phyloP scores from a whole-genome alignment of 2,113 vertebrate genomes.

The Aphyosemion australe region DNA sequence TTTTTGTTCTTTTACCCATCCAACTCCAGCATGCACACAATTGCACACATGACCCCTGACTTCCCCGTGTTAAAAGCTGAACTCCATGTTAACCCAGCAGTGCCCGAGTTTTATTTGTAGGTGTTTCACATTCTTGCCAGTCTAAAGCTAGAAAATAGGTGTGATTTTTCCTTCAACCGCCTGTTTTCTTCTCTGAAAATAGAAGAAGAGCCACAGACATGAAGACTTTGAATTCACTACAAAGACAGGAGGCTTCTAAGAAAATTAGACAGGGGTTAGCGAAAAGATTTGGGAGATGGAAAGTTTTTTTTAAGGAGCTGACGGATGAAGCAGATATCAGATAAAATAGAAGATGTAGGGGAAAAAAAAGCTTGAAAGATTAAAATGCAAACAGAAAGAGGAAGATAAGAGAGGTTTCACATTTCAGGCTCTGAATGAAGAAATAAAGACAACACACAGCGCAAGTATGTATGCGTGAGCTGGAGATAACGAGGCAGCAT shows the following conservation, averaged over 20 bases:
- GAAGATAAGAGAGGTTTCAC: conserved; percentile 43
- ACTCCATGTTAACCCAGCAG: conserved; percentile 6
- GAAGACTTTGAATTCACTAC: not conserved
- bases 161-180: not conserved
- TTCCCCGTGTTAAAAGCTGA: conserved; percentile 1
- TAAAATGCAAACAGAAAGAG: conserved; percentile 16
- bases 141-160: conserved; percentile 15
- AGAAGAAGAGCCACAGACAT: not conserved
- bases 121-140: conserved; percentile 5
- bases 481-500: conserved; percentile 54
- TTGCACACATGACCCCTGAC: not conserved
- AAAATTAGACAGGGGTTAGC: conserved; percentile 8
- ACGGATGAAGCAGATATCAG: conserved; percentile 6
- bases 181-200: conserved; percentile 37
- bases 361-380: conserved; percentile 14
- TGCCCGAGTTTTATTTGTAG: conserved; percentile 31
- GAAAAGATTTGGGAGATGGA: not conserved
- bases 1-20: not conserved
- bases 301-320: conserved; percentile 20
- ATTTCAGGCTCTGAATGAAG: conserved; percentile 48
- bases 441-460: conserved; percentile 49
- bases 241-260: conserved; percentile 9
- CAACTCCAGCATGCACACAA: not conserved
- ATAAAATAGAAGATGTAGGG: not conserved
- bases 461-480: conserved; percentile 27